Conservation (phyloP, 1,140 invertebrate genomes). For the Tetramorium parvispinum region DNA sequence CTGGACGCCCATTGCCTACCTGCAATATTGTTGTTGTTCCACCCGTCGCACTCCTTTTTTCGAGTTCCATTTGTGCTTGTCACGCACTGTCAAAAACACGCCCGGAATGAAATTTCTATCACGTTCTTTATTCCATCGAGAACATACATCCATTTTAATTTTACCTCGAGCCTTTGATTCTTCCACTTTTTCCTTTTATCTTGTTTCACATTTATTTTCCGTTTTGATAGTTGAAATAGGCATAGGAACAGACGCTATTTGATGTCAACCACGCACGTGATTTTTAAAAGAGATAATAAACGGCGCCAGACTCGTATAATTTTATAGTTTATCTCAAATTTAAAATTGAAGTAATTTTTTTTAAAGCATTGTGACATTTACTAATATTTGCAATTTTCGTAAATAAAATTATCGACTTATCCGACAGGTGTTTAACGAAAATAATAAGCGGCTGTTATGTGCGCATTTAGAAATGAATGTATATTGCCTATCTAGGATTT, state of each 20-base stretch:
- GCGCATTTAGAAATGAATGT: slow-evolving; percentile 12
- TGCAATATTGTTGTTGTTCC: slow-evolving; percentile 45
- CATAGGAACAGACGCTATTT: background rate
- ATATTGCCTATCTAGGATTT: background rate
- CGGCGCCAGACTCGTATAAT: background rate
- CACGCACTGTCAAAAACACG: slow-evolving; percentile 50
- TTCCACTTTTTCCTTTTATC: slow-evolving; percentile 20
- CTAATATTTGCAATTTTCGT: background rate
- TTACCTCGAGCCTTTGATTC: slow-evolving; percentile 26
- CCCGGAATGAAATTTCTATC: slow-evolving; percentile 43
- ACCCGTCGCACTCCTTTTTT: slow-evolving; percentile 21
- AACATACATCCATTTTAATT: slow-evolving; percentile 37
- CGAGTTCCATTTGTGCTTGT: slow-evolving; percentile 49
- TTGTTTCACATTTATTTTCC: slow-evolving; percentile 18
- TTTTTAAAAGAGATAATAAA: slow-evolving; percentile 7
- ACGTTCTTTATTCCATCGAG: slow-evolving; percentile 24
- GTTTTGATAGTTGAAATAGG: background rate
- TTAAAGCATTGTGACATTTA: background rate
- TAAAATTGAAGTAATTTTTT: background rate
- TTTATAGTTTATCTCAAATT: background rate
- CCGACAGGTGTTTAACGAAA: background rate
- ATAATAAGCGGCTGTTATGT: background rate
- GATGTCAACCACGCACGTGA: background rate
- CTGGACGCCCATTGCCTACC: slow-evolving; percentile 11
- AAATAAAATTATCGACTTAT: background rate